Evolutionary conservation across 2,888 invertebrate species (phyloP), one percentile per base, ranked within the genome.

Genomic region (Apotomis turbidana): DNA sequence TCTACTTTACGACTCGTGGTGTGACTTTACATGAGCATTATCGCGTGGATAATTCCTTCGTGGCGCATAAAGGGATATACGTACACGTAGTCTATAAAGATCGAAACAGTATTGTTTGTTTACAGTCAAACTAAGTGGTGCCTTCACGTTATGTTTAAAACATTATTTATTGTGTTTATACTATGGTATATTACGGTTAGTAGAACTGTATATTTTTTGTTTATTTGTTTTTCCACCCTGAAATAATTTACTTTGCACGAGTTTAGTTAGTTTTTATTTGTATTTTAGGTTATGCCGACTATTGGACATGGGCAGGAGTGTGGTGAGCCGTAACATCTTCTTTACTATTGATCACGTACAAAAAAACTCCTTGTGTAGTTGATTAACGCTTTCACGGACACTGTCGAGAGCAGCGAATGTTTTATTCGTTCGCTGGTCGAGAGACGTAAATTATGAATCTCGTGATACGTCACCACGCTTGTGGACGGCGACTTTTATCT

Each of bases 1-100:
- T 57, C 51, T 52, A 80, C 79, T 80, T 80, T 81, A 80, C 80
- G 80, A 78, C 76, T 75, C 75, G 74, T 74, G 74, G 78, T 79
- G 79, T 80, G 78, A 83, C 85, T 84, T 84, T 85, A 82, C 83
- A 86, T 86, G 86, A 82, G 82, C 83, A 86, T 88, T 87, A 87
- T 84, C 83, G 89, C 90, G 89, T 90, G 87, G 74, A 87, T 87
- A 90, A 90, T 90, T 88, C 81, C 79, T 78, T 75, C 82, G 81
- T 81, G 74, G 78, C 81, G 80, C 80, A 84, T 84, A 87, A 86
- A 87, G 87, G 27, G 27, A 27, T 27, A 27, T 27, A 27, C 27
- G 27, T 27, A 27, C 27, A 27, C 27, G 27, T 84, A 83, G 79
- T 79, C 77, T 76, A 76, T 41, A 78, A 78, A 76, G 79, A 78